Evolutionary conservation across 2,888 invertebrate species (phyloP), one percentile per base, ranked within the genome.

Genomic region (Camptogramma bilineatum): DNA sequence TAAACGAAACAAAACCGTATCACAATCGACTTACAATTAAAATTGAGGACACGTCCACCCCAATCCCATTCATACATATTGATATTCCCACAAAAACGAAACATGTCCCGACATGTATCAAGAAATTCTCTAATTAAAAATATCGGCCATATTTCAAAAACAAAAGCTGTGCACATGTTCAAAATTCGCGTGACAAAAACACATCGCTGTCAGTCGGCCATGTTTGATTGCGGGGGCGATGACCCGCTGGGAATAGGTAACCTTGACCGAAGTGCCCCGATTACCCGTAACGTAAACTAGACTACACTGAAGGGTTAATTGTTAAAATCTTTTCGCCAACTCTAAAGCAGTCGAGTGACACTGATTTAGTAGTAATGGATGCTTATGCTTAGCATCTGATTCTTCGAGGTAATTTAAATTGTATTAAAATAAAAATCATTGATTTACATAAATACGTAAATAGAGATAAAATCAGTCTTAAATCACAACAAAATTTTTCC

Each of bases 191-290:
- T 82, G 86, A 85, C 86, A 83, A 79, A 79, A 82, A 81, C 81
- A 80, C 70, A 78, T 78, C 64, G 73, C 64, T 61, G 68, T 59
- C 69, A 66, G 56, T 55, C 68, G 70, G 62, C 73, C 72, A 71
- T 71, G 66, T 69, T 71, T 68, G 75, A 79, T 76, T 77, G 56
- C 21, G 21, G 71, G 85, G 81, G 55, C 86, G 69, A 73, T 78
- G 83, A 86, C 84, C 88, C 78, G 82, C 74, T 84, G 84, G 86
- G 87, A 88, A 87, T 86, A 86, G 75, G 71, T 79, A 86, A 86
- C 90, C 91, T 91, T 91, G 90, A 91, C 90, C 90, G 81, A 75
- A 68, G 72, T 77, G 83, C 68, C 79, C 83, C 72, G 80, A 71
- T 81, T 82, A 74, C 73, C 72, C 76, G 68, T 70, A 68, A n/a